Evolutionary conservation across 2,797 vertebrate species (phyloP).

Genomic region (Hyperoplus lanceolatus): DNA sequence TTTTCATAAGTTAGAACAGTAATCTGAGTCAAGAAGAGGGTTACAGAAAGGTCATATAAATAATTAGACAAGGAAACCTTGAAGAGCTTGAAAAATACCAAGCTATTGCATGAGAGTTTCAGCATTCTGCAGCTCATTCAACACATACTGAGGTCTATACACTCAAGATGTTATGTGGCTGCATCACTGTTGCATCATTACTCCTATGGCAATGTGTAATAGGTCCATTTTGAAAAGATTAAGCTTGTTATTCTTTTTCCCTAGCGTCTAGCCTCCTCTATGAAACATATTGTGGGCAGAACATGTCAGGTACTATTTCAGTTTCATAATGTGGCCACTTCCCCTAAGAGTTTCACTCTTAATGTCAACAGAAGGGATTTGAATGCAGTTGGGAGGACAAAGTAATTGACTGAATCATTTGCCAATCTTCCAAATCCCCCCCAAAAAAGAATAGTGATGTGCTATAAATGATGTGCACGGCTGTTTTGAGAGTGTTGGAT

Average conservation of each 20-base stretch:
- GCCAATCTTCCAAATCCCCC: background rate
- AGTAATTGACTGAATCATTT: background rate
- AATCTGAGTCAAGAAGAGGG: no score
- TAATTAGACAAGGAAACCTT: no score
- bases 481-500: background rate
- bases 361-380: background rate
- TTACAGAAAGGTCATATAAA: no score
- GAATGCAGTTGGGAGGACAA: background rate
- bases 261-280: background rate
- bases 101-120: constrained; percentile 21
- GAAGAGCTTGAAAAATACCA: constrained; percentile 11
- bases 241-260: background rate
- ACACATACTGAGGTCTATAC: constrained; percentile 2
- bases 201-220: background rate
- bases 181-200: constrained; percentile 30
- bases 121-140: constrained; percentile 12
- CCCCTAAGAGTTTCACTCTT: background rate
- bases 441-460: background rate
- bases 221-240: background rate
- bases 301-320: background rate
- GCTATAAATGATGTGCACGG: background rate
- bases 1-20: no score
- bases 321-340: background rate
- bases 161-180: constrained; percentile 17
- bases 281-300: background rate